Evolutionary conservation across 1,140 invertebrate species (phyloP).

Genomic region (Globodera ellingtonae): DNA sequence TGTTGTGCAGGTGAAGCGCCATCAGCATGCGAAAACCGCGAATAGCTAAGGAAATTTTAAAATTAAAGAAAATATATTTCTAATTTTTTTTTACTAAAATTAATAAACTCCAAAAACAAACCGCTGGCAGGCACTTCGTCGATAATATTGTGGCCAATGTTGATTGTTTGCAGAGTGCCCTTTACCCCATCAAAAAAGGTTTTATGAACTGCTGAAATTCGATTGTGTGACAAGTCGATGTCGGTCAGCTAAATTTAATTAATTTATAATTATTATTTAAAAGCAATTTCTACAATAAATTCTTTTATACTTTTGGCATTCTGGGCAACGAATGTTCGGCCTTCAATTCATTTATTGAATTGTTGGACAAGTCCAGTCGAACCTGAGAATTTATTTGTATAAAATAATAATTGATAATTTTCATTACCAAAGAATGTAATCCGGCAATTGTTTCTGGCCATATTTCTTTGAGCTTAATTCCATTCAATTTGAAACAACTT

Average conservation of each 20-base stretch:
- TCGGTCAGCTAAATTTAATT: conserved; percentile 58
- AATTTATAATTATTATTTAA: background rate
- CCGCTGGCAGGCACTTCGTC: conserved; percentile 60
- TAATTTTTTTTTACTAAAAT: background rate
- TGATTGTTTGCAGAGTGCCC: conserved; percentile 62
- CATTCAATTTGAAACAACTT: conserved; percentile 25
- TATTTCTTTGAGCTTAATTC: conserved; percentile 35
- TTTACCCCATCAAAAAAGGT: conserved; percentile 61
- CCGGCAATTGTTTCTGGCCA: conserved; percentile 34
- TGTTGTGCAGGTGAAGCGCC: conserved; percentile 61
- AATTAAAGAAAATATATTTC: too few relatives aligned
- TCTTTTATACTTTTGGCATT: conserved; percentile 53
- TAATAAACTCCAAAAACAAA: conserved; percentile 29
- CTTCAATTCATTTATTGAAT: conserved; percentile 56
- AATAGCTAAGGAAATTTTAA: conserved; percentile 47
- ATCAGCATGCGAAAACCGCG: conserved; percentile 63
- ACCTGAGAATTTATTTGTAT: background rate
- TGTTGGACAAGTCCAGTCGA: conserved; percentile 57
- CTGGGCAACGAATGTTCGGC: conserved; percentile 52
- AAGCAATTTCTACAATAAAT: background rate
- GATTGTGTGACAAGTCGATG: conserved; percentile 61
- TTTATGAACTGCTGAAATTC: conserved; percentile 58
- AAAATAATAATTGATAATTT: too few relatives aligned
- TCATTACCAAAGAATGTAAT: conserved; percentile 41
- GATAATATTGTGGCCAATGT: conserved; percentile 60